phyloP scores from a whole-genome alignment of 1,140 invertebrate species.

The Scaptomyza graminum region DNA sequence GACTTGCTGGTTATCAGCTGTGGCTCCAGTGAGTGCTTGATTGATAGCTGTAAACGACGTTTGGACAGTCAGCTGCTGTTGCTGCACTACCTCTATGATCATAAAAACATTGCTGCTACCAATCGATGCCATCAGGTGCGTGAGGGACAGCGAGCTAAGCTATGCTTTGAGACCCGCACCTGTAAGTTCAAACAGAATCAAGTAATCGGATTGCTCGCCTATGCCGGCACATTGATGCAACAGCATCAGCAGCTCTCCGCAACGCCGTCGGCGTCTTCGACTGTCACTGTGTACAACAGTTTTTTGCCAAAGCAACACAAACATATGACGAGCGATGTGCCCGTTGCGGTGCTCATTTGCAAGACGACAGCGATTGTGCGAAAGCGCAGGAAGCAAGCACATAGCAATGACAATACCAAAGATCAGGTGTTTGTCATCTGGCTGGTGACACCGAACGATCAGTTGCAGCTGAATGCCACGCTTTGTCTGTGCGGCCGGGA shows the following conservation, averaged over 20 bases:
- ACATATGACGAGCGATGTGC: slow-evolving; percentile 40
- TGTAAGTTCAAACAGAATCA: slow-evolving; percentile 33
- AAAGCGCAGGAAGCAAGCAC: background rate
- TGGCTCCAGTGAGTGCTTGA: slow-evolving; percentile 44
- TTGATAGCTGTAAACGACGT: slow-evolving; percentile 34
- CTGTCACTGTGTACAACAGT: slow-evolving; percentile 21
- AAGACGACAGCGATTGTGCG: slow-evolving; percentile 21
- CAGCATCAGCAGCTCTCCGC: background rate
- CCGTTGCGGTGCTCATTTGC: slow-evolving; percentile 57
- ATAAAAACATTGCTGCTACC: slow-evolving; percentile 5
- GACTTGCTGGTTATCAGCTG: slow-evolving; percentile 25
- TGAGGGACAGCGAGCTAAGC: slow-evolving; percentile 28
- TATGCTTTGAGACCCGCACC: slow-evolving; percentile 39
- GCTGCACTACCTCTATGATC: slow-evolving; percentile 66
- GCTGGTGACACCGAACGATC: slow-evolving; percentile 53
- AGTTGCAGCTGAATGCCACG: slow-evolving; percentile 33
- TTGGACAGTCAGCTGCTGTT: slow-evolving; percentile 62
- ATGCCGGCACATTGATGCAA: background rate
- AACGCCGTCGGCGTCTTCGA: background rate
- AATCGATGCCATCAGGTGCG: slow-evolving; percentile 27
- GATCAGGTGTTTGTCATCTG: slow-evolving; percentile 56
- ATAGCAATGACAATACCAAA: background rate
- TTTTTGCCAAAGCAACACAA: slow-evolving; percentile 28
- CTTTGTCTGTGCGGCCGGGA: slow-evolving; percentile 52
- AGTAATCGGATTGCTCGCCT: slow-evolving; percentile 55